Evolutionary conservation across 1,140 invertebrate species (phyloP), one percentile per base, ranked within the genome.

Genomic region (Trissolcus basalis): DNA sequence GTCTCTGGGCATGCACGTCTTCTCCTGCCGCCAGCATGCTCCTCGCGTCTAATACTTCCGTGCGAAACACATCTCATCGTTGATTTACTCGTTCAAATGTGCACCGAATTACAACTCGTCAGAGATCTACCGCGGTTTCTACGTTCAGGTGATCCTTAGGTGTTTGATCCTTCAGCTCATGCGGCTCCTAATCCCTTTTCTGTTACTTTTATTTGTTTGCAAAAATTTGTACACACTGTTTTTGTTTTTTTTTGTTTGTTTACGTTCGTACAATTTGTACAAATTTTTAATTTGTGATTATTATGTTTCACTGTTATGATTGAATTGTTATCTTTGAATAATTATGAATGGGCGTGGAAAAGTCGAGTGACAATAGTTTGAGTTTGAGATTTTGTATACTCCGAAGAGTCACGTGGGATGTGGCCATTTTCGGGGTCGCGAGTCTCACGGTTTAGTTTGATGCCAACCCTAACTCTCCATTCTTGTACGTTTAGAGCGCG

Each of bases 71-170:
- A 27, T 43, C 48, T 50, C 10, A 14, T 5, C 19, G 19, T 27
- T 27, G 19, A 27, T 27, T 27, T 27, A 10, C 36, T 36, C 15
- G 61, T 15, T 11, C 64, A 54, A 44, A 84, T 86, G 85, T 81
- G 75, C 70, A 78, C 80, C 19, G 82, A 83, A 59, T 85, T 87
- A 77, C 79, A 86, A 51, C 79, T 86, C 10, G 81, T 85, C 5
- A 80, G 81, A 48, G 80, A 79, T 44, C 76, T 82, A 55, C 80
- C 84, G 78, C 80, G 80, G 64, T 86, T 84, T 73, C 76, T 85
- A 39, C 79, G 85, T 27, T 81, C 86, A 86, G 86, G 86, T 87
- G 84, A 55, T 8, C 19, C 19, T 27, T 27, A 1, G 2, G 6
- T 6, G 19, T 27, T 27, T 27, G 2, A 27, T 44, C 6, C 12